A percentile compares a stretch with the other conserved stretches of the same genome.
Conservation (phyloP, 1,140 invertebrate species). For the Apis cerana region DNA sequence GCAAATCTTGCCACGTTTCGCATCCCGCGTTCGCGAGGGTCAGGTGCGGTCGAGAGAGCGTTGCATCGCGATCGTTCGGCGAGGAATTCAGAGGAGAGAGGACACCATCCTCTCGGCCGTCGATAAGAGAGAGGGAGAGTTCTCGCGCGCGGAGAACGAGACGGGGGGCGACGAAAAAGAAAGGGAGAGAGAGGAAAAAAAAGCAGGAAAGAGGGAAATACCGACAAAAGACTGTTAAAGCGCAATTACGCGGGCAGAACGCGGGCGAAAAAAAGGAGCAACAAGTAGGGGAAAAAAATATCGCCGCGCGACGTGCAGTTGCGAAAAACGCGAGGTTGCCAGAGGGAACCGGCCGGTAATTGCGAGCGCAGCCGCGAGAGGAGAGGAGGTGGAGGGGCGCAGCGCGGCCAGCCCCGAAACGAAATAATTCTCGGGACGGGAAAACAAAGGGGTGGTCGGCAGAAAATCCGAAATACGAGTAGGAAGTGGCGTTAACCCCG, state of each 20-base stretch:
- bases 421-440: conserved; percentile 51
- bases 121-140: background rate
- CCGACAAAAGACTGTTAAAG: conserved; percentile 29
- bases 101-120: background rate
- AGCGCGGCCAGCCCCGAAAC: conserved; percentile 33
- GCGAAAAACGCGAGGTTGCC: conserved; percentile 27
- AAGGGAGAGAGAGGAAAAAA: background rate
- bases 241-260: conserved; percentile 42
- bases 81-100: too few species aligned
- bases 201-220: background rate
- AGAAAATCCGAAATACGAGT: conserved; percentile 53
- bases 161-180: background rate
- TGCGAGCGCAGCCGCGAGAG: background rate
- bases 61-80: conserved; percentile 52
- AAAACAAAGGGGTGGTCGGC: conserved; percentile 37
- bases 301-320: conserved; percentile 34
- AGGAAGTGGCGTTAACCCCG: conserved; percentile 36
- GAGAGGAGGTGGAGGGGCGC: too few species aligned
- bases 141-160: too few species aligned
- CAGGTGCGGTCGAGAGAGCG: conserved; percentile 49
- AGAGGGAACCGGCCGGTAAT: conserved; percentile 34
- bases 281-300: conserved; percentile 44
- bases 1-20: conserved; percentile 70
- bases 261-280: conserved; percentile 41
- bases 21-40: conserved; percentile 63